Base-by-base conservation (phyloP, 2,888 invertebrate species). In the Dynastes grantii region DNA sequence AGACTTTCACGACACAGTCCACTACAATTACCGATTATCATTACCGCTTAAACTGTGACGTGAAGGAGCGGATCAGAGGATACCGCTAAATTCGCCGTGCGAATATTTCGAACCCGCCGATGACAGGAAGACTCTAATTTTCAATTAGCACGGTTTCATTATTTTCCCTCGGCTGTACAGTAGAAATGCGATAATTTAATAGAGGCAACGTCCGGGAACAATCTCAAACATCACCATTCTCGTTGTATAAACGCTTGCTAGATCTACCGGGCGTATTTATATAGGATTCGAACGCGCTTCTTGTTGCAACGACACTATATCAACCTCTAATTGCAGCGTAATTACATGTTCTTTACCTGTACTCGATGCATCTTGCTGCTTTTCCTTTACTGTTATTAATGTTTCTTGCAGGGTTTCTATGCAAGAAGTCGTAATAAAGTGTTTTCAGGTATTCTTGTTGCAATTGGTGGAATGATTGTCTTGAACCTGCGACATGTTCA, bases 121-220 rank as follows among this genome's bases (percentile, higher is more conserved):
- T n/a, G 22, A 40, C 73, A 73, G 73, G 73, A 73, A 73, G 40
- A 40, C 32, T 40, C 73, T 61, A 32, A 73, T 73, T 73, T 71
- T 71, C 37, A 58, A 73, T 73, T 73, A 73, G 29, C 58, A 58
- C 58, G 73, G 58, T 73, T 73, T 58, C 37, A 70, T 61, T 71
- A 71, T 71, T 71, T 71, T 73, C 40, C 45, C 5, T 22, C 5
- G 58, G n/a, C 53, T 45, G 45, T 49, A 53, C 51, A 70, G 58
- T 61, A 73, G 73, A 58, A 58, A 58, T 37, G 40, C 37, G 70
- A 53, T 70, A 68, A 70, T 70, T 70, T 70, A 51, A 51, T 51
- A 32, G 29, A 27, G 29, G 53, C 51, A 53, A 70, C 32, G 73
- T 73, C 58, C 73, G 73, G 58, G n/a, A 58, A 37, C 58, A 37